Evolutionary conservation across 92 coral and sea anemone genomes (phyloP).

Genomic region (Montipora capitata): DNA sequence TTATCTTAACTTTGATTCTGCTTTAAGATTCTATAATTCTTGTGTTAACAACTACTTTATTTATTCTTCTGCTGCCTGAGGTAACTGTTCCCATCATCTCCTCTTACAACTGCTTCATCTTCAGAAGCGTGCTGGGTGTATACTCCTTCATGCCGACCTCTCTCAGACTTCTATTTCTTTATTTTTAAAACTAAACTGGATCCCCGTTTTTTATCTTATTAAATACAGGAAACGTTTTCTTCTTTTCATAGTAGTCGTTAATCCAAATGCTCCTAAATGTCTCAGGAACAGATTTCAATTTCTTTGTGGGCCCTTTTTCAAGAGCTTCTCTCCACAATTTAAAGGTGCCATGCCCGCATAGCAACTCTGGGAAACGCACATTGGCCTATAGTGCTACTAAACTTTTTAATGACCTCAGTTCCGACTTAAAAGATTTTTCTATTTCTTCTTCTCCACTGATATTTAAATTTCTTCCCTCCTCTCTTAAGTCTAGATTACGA

Average conservation of each 20-base stretch:
- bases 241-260: too few species aligned
- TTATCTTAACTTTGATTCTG: constrained; percentile 11
- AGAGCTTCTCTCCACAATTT: too few species aligned
- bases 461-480: neutral
- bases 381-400: too few species aligned
- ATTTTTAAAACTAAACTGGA: too few species aligned
- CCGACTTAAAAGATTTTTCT: neutral
- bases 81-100: constrained; percentile 19
- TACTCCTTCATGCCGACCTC: constrained; percentile 12
- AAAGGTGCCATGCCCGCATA: too few species aligned
- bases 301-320: neutral
- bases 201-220: too few species aligned
- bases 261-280: too few species aligned
- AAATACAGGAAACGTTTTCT: too few species aligned
- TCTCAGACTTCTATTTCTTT: too few species aligned
- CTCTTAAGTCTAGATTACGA: too few species aligned
- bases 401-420: neutral
- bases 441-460: constrained; percentile 2
- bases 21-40: neutral
- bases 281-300: too few species aligned
- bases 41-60: neutral
- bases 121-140: constrained; percentile 33
- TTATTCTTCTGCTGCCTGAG: constrained; percentile 2
- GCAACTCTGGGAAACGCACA: too few species aligned
- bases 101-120: constrained; percentile 27